Conservation (phyloP, 2,113 vertebrate species). For the Progne subis region DNA sequence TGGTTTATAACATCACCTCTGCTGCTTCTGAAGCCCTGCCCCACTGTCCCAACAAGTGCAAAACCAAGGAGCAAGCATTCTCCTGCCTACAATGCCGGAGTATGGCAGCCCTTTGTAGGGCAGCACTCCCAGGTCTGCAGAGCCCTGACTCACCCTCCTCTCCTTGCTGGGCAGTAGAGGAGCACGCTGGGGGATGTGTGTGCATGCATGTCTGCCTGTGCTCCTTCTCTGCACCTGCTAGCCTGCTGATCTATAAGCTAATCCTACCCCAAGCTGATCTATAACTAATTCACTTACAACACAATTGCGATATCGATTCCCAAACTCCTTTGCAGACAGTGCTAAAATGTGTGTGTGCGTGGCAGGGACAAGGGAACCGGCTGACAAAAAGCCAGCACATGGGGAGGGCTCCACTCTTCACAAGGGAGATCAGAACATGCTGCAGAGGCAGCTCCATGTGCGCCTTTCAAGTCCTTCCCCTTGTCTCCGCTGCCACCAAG, state of each 20-base stretch:
- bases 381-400: not conserved
- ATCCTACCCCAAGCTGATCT: slow-evolving; percentile 72
- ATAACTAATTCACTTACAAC: slow-evolving; percentile 76
- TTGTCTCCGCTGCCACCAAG: not conserved
- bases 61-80: not conserved
- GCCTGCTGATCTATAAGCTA: slow-evolving; percentile 71
- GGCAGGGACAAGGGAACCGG: not conserved
- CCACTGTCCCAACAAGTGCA: not conserved
- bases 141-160: not conserved
- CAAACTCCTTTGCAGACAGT: slow-evolving; percentile 70
- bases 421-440: rapidly evolving
- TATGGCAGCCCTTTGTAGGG: rapidly evolving
- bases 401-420: not conserved
- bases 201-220: not conserved
- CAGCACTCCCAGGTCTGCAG: not conserved
- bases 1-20: not conserved
- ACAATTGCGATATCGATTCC: slow-evolving; percentile 74
- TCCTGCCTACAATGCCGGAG: rapidly evolving
- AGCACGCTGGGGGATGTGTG: not conserved
- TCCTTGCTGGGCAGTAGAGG: not conserved
- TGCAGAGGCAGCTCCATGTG: not conserved
- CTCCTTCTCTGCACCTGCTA: slow-evolving; percentile 55
- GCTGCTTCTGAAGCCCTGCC: not conserved
- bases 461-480: not conserved
- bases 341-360: slow-evolving; percentile 12